These are phyloP conservation scores for Siderastrea radians DNA, from an alignment of 92 coral and sea anemone genomes.

Conservation along the genomic window DNA sequence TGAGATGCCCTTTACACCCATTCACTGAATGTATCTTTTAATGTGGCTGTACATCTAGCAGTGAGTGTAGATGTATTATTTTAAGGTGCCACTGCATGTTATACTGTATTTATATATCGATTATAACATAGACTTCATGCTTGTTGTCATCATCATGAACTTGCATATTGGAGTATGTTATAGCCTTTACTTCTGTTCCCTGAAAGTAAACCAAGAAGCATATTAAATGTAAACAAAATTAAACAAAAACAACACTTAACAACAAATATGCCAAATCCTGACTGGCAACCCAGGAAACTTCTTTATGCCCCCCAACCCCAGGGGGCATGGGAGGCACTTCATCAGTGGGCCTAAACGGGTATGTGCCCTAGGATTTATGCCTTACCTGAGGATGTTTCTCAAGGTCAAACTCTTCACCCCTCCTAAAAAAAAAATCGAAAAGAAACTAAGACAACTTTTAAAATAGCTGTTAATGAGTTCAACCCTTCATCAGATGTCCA, in stretches of 20 bases:
- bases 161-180: slow-evolving; percentile 98
- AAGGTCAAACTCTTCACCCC: slow-evolving; percentile 92
- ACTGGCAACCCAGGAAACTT: too few relatives aligned
- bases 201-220: slow-evolving; percentile 15
- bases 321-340: too few relatives aligned
- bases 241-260: not conserved
- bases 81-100: not conserved
- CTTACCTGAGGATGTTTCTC: slow-evolving; percentile 94
- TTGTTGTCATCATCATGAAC: slow-evolving; percentile 75
- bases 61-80: not conserved
- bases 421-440: slow-evolving; percentile 50
- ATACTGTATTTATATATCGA: slow-evolving; percentile 74
- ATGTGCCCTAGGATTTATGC: not conserved
- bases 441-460: not conserved
- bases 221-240: not conserved
- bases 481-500: too few relatives aligned
- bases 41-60: not conserved
- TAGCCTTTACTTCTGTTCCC: slow-evolving; percentile 99
- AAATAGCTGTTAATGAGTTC: not conserved
- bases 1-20: too few relatives aligned
- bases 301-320: too few relatives aligned
- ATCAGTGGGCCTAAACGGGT: too few relatives aligned
- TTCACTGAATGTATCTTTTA: too few relatives aligned
- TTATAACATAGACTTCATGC: slow-evolving; percentile 96
- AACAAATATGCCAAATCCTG: too few relatives aligned